Conservation (phyloP, 1,140 invertebrate genomes). For the Calosoma granatense region DNA sequence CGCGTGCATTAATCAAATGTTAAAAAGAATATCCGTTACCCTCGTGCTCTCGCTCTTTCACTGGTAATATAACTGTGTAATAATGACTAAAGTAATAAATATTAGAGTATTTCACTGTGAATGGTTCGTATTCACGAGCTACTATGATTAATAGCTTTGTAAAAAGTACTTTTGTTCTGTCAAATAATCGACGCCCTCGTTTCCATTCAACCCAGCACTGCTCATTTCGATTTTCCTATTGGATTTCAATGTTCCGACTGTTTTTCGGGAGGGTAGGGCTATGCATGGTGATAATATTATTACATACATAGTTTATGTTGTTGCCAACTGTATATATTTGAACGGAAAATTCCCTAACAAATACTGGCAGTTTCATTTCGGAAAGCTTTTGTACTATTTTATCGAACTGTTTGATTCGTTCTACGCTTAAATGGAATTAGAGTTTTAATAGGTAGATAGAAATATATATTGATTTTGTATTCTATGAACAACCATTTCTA, state of each 20-base stretch:
- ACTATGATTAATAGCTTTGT: not conserved
- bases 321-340: too few species aligned
- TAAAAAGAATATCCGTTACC: not conserved
- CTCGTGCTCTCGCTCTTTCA: not conserved
- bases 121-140: not conserved
- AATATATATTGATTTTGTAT: too few species aligned
- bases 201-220: not conserved
- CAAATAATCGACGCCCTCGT: not conserved
- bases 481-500: too few species aligned
- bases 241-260: not conserved
- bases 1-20: not conserved
- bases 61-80: not conserved
- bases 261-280: not conserved
- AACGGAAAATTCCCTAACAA: too few species aligned
- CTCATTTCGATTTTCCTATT: not conserved
- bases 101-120: not conserved
- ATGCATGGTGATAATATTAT: too few species aligned
- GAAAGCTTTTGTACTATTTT: too few species aligned
- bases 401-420: too few species aligned
- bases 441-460: too few species aligned
- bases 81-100: conserved; percentile 6
- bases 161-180: not conserved
- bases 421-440: too few species aligned
- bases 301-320: too few species aligned
- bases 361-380: too few species aligned